Evolutionary conservation across 1,140 invertebrate genomes (phyloP).

Genomic region (Glomeris maerens): DNA sequence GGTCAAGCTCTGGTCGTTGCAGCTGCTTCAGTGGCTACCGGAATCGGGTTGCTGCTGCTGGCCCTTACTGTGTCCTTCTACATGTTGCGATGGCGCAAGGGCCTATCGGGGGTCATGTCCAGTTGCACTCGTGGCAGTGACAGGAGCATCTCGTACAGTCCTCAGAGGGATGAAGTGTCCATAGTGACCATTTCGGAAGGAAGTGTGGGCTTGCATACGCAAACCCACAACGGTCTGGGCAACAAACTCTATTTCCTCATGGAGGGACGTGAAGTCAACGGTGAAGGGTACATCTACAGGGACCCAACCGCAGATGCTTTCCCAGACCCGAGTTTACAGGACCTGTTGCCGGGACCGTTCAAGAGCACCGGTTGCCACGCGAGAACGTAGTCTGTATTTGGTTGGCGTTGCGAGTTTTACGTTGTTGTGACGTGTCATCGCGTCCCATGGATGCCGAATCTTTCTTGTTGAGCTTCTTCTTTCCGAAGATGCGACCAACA

Average conservation of each 20-base stretch:
- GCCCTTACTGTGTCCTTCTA: background rate
- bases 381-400: too few species aligned
- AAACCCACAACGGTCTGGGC: conserved; percentile 14
- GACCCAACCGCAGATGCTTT: conserved; percentile 4
- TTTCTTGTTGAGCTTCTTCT: too few species aligned
- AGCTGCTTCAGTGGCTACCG: background rate
- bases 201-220: conserved; percentile 13
- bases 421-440: too few species aligned
- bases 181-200: conserved; percentile 20
- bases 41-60: background rate
- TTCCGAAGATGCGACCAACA: too few species aligned
- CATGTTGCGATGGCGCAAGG: conserved; percentile 4
- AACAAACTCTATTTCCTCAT: conserved; percentile 18
- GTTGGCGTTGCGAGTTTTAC: too few species aligned
- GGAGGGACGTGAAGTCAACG: too few species aligned
- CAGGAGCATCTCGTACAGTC: conserved; percentile 18
- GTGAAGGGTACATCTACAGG: background rate
- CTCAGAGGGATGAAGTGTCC: conserved; percentile 20
- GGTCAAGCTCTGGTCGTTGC: too few species aligned
- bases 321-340: conserved; percentile 1
- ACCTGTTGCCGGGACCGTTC: conserved; percentile 1
- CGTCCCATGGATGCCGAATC: too few species aligned
- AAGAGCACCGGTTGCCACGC: too few species aligned
- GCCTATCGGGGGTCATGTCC: background rate
- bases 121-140: background rate